A percentile compares a stretch with the other conserved stretches of the same genome.
Conservation (phyloP, 1,140 invertebrate species). For the Popillia japonica region DNA sequence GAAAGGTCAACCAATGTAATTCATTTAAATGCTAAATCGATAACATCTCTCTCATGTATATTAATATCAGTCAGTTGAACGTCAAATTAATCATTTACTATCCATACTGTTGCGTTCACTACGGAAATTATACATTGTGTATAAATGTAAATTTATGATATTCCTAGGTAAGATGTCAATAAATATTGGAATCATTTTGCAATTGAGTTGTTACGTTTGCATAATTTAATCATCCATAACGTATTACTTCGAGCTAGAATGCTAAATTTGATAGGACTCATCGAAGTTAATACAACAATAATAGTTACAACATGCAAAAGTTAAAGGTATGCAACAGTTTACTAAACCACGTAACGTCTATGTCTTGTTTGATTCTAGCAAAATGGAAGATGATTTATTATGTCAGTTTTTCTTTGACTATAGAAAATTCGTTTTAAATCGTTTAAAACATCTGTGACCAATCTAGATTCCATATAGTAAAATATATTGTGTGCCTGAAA, state of each 20-base stretch:
- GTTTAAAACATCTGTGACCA: slow-evolving; percentile 15
- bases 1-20: slow-evolving; percentile 2
- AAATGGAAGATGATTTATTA: neutral
- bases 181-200: neutral
- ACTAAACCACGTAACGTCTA: too few relatives aligned
- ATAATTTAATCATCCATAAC: neutral
- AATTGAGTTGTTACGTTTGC: neutral
- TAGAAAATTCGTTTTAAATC: slow-evolving; percentile 13
- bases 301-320: too few relatives aligned
- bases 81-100: slow-evolving; percentile 18
- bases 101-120: neutral
- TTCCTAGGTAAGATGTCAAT: neutral
- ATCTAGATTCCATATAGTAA: neutral
- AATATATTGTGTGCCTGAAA: neutral
- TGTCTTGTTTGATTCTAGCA: neutral
- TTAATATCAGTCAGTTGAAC: slow-evolving; percentile 23
- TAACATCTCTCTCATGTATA: slow-evolving; percentile 23
- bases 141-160: slow-evolving; percentile 20
- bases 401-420: neutral
- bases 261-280: too few relatives aligned
- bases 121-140: slow-evolving; percentile 11
- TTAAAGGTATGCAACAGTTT: too few relatives aligned
- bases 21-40: slow-evolving; percentile 18
- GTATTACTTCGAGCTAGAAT: neutral
- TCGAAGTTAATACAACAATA: too few relatives aligned